These are phyloP conservation scores for Bellardia pandia DNA, from an alignment of 2,888 invertebrate species.

Conservation along the genomic window DNA sequence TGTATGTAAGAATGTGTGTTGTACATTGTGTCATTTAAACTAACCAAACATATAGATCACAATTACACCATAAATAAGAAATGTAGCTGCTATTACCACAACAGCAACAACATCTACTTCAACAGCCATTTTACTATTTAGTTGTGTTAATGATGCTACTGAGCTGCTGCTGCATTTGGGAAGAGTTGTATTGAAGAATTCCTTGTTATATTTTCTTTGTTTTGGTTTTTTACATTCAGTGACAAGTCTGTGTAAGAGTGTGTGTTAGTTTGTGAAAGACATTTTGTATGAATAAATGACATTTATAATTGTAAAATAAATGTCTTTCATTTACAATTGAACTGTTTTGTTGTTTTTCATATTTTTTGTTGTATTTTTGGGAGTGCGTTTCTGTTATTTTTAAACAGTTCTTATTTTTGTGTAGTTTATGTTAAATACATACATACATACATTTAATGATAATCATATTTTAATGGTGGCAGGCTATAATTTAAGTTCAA, in stretches of 20 bases:
- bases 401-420: background rate
- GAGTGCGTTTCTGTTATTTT: background rate
- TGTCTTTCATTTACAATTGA: slow-evolving; percentile 53
- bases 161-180: slow-evolving; percentile 2
- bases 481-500: slow-evolving; percentile 62
- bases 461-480: slow-evolving; percentile 27
- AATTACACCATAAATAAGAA: slow-evolving; percentile 54
- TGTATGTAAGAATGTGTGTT: slow-evolving; percentile 1
- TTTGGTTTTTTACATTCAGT: slow-evolving; percentile 8
- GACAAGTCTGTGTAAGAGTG: background rate
- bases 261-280: background rate
- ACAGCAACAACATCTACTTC: background rate
- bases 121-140: background rate
- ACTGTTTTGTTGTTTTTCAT: slow-evolving; percentile 35
- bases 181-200: background rate
- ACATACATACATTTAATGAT: slow-evolving; percentile 5
- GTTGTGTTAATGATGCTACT: background rate
- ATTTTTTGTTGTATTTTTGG: background rate
- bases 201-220: background rate
- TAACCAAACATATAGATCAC: slow-evolving; percentile 53
- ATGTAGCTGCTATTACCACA: slow-evolving; percentile 40
- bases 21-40: slow-evolving; percentile 38
- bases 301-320: slow-evolving; percentile 61
- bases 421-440: background rate
- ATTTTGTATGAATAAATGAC: slow-evolving; percentile 52